phyloP scores from a whole-genome alignment of 1,140 invertebrate species.

The Homarus americanus region DNA sequence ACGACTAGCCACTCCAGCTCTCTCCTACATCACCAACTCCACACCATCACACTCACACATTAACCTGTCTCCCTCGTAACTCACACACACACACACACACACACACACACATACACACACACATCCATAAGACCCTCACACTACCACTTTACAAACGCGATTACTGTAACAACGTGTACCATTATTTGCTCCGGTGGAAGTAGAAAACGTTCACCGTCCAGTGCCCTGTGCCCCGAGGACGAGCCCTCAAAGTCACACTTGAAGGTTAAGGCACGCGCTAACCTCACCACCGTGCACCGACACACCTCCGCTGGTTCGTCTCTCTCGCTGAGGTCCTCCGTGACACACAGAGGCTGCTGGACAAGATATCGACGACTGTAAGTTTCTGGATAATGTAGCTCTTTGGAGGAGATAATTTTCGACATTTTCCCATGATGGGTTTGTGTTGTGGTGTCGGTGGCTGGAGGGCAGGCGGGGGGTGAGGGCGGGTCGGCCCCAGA shows the following conservation, averaged over 20 bases:
- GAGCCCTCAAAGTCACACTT: constrained; percentile 1
- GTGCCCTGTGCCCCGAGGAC: neutral
- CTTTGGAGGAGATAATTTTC: neutral
- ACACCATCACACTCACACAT: too few species aligned
- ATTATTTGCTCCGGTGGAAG: neutral
- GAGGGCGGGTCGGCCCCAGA: neutral
- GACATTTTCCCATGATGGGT: neutral
- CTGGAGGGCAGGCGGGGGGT: constrained; percentile 4
- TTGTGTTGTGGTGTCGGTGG: neutral
- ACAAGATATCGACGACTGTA: too few species aligned
- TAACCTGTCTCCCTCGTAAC: too few species aligned
- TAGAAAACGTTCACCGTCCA: neutral
- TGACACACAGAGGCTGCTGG: too few species aligned
- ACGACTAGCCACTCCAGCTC: too few species aligned
- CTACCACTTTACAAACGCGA: too few species aligned
- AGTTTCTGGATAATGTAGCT: too few species aligned
- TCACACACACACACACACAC: too few species aligned
- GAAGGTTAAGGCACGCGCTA: constrained; percentile 2
- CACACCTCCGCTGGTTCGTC: neutral
- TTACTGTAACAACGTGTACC: too few species aligned
- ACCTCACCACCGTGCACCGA: neutral
- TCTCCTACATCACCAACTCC: too few species aligned
- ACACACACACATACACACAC: too few species aligned
- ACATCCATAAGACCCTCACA: too few species aligned
- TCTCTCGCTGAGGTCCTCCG: neutral